Conservation (phyloP, 1,140 invertebrate genomes). For the Gryllus bimaculatus region DNA sequence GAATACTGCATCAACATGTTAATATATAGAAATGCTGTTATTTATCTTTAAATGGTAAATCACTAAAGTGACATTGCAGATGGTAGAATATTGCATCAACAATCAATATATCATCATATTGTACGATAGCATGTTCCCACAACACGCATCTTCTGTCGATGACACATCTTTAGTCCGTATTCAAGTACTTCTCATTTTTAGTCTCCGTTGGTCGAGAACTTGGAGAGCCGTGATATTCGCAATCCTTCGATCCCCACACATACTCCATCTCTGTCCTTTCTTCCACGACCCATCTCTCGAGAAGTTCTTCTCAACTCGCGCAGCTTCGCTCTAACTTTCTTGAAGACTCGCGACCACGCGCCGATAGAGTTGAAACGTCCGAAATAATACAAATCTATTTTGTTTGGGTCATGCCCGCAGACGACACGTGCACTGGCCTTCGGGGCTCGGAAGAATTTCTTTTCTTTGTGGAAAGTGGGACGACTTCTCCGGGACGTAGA, state of each 20-base stretch:
- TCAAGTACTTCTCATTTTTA: too few species aligned
- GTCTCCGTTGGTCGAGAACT: too few species aligned
- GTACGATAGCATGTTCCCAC: too few species aligned
- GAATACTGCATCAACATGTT: too few species aligned
- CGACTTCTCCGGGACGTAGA: background rate
- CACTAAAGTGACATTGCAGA: too few species aligned
- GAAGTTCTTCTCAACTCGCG: background rate
- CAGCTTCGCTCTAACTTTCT: background rate
- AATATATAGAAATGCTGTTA: too few species aligned
- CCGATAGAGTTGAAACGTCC: slow-evolving; percentile 3
- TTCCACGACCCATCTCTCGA: background rate
- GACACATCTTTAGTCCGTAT: too few species aligned
- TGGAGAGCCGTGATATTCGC: background rate
- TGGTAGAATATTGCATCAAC: too few species aligned
- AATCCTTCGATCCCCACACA: background rate
- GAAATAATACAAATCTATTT: slow-evolving; percentile 6
- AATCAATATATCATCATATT: too few species aligned
- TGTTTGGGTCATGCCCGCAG: background rate
- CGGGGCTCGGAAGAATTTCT: background rate
- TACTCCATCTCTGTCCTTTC: background rate
- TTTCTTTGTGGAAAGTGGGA: background rate
- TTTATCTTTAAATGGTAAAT: too few species aligned
- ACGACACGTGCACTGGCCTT: background rate
- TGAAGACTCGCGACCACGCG: background rate
- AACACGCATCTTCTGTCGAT: too few species aligned